phyloP scores from a whole-genome alignment of 2,888 invertebrate species.

The Aphrophora alni region DNA sequence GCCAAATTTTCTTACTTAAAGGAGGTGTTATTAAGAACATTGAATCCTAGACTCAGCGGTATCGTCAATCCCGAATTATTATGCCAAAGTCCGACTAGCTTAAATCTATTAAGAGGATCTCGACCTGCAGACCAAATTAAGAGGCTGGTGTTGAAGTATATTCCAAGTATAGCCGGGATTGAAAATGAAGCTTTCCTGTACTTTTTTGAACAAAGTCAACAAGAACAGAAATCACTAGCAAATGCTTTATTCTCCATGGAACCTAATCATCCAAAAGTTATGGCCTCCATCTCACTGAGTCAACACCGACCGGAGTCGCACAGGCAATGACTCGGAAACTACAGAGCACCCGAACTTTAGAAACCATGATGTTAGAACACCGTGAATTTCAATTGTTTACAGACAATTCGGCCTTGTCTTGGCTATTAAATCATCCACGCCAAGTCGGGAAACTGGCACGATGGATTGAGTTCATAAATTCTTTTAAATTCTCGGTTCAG shows the following conservation, averaged over 20 bases:
- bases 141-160: background rate
- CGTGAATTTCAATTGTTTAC: no score
- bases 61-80: background rate
- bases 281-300: background rate
- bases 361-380: background rate
- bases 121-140: background rate
- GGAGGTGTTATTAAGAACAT: background rate
- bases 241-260: background rate
- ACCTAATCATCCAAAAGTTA: background rate
- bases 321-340: background rate
- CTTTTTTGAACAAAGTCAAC: no score
- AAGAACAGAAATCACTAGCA: background rate
- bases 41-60: background rate
- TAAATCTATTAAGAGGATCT: conserved; percentile 14
- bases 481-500: no score
- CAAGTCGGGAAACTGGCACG: no score
- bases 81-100: background rate
- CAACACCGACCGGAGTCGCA: background rate
- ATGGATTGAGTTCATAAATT: no score
- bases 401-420: no score
- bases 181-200: background rate
- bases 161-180: background rate
- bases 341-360: background rate
- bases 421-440: no score
- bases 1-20: background rate